Conservation (phyloP, 2,888 invertebrate species). For the Euphydryas editha region DNA sequence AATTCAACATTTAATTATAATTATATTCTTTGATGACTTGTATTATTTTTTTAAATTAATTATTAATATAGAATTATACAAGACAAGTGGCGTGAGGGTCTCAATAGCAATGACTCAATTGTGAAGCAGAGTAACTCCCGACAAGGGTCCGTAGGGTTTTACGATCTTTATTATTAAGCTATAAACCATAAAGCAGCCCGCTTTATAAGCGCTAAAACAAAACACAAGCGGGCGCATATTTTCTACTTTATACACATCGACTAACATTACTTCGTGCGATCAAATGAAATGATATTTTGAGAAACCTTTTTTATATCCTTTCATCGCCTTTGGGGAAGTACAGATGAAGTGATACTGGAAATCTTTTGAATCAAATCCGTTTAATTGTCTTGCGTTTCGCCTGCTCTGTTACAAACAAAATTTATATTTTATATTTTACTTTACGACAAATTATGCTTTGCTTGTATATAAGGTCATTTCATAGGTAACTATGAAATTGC, state of each 20-base stretch:
- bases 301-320: constrained; percentile 51
- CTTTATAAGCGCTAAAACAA: constrained; percentile 74
- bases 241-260: constrained; percentile 68
- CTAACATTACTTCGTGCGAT: constrained; percentile 60
- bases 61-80: constrained; percentile 56
- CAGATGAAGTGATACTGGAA: constrained; percentile 10
- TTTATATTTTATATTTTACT: background rate
- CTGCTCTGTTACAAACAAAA: background rate
- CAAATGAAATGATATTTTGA: constrained; percentile 56
- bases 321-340: constrained; percentile 42
- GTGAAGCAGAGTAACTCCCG: constrained; percentile 61
- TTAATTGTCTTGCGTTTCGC: background rate
- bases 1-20: no score
- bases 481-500: no score
- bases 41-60: constrained; percentile 16
- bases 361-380: constrained; percentile 13
- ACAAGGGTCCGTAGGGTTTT: constrained; percentile 67
- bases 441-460: no score
- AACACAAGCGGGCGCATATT: constrained; percentile 67
- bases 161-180: constrained; percentile 75
- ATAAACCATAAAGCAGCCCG: constrained; percentile 76
- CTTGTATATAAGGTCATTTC: no score
- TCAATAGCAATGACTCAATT: constrained; percentile 67
- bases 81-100: constrained; percentile 59
- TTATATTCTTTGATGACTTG: background rate